A percentile compares a stretch with the other conserved stretches of the same genome.
Evolutionary conservation across 2,113 vertebrate genomes (phyloP).

Genomic region (Emydocephalus ijimae): DNA sequence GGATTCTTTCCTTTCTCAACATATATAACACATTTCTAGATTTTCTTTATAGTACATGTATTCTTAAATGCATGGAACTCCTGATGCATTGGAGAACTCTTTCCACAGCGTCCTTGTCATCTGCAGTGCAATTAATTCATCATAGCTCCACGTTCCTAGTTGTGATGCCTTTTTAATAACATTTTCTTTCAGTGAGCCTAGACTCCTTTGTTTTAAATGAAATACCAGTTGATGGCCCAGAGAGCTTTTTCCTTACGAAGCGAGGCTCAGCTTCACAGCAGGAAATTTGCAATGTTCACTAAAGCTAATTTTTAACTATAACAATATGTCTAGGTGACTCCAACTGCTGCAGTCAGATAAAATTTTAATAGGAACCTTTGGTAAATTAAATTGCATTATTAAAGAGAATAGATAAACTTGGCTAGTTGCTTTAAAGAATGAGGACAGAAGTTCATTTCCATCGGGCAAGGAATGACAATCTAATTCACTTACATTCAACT

Average conservation of each 20-base stretch:
- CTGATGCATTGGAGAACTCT: neutral
- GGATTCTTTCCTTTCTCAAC: neutral
- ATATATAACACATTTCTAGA: neutral
- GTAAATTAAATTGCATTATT: slow-evolving; percentile 65
- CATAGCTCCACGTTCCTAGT: neutral
- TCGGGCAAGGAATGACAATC: slow-evolving; percentile 26
- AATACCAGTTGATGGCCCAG: slow-evolving; percentile 32
- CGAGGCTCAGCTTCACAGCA: slow-evolving; percentile 6
- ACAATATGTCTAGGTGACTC: slow-evolving; percentile 57
- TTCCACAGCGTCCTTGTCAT: neutral
- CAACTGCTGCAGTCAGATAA: slow-evolving; percentile 49
- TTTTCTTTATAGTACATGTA: neutral
- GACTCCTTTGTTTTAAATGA: slow-evolving; percentile 43
- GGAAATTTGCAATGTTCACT: slow-evolving; percentile 53
- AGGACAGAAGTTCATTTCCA: slow-evolving; percentile 19
- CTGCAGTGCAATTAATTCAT: neutral
- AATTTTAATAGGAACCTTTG: slow-evolving; percentile 60
- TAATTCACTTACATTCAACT: slow-evolving; percentile 47
- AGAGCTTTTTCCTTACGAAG: slow-evolving; percentile 14
- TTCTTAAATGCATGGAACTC: neutral
- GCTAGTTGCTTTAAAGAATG: slow-evolving; percentile 45
- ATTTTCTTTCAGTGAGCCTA: slow-evolving; percentile 33
- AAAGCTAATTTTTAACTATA: slow-evolving; percentile 57
- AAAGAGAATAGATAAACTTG: slow-evolving; percentile 53
- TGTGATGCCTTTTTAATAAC: slow-evolving; percentile 21